Evolutionary conservation across 2,113 vertebrate species (phyloP).

Genomic region (Vulpes lagopus): DNA sequence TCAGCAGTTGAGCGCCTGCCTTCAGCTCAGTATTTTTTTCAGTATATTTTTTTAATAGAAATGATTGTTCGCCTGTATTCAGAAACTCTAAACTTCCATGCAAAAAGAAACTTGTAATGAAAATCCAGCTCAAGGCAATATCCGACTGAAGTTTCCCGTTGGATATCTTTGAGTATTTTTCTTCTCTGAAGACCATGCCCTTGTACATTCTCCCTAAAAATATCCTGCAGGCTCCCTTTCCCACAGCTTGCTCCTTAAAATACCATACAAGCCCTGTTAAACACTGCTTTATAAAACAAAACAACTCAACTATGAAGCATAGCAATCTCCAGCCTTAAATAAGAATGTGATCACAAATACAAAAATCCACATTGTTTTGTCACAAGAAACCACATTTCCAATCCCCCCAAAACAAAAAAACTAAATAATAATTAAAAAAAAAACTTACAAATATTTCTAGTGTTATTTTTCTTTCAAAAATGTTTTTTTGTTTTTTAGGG

Average conservation of each 20-base stretch:
- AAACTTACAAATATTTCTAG: background rate
- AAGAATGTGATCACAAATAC: background rate
- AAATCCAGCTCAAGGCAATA: background rate
- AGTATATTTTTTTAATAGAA: background rate
- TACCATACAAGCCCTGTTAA: background rate
- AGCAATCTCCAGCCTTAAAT: background rate
- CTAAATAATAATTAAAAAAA: too few species aligned
- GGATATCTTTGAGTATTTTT: background rate
- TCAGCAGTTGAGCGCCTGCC: too few species aligned
- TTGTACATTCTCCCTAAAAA: background rate
- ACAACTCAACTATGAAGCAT: background rate
- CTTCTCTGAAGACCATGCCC: background rate
- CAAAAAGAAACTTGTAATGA: background rate
- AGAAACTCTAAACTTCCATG: background rate
- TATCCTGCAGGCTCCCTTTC: background rate
- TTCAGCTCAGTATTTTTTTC: too few species aligned
- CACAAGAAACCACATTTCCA: background rate
- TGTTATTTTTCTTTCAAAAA: conserved; percentile 32
- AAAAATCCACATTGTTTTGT: background rate
- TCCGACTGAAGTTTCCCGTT: background rate
- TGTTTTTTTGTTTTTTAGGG: background rate
- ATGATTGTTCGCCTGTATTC: conserved; percentile 26
- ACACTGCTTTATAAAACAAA: conserved; percentile 13
- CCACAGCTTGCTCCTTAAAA: background rate
- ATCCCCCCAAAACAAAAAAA: too few species aligned